Percentiles rank a stretch among this genome's conserved stretches.
Evolutionary conservation across 1,140 invertebrate genomes (phyloP).

Genomic region (Leptopilina boulardi): DNA sequence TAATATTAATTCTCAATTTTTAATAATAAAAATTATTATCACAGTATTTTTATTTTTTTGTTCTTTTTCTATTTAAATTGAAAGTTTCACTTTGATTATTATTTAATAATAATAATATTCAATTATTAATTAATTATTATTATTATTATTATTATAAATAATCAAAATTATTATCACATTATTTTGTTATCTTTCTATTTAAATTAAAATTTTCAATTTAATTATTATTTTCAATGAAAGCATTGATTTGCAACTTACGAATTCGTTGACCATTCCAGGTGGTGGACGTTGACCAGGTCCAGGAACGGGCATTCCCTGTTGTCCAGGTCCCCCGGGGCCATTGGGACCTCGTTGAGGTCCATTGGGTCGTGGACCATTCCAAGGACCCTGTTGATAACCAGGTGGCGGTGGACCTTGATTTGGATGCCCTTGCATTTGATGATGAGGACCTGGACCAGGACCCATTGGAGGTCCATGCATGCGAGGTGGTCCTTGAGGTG

Average conservation of each 20-base stretch:
- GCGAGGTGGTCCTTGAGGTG: slow-evolving; percentile 75
- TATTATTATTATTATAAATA: too few species aligned
- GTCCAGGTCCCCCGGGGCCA: slow-evolving; percentile 76
- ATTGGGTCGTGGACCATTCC: slow-evolving; percentile 78
- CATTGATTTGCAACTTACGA: neutral
- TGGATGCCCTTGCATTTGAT: slow-evolving; percentile 75
- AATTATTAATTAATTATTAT: too few species aligned
- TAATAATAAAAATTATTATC: too few species aligned
- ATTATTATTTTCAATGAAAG: neutral
- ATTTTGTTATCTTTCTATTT: too few species aligned
- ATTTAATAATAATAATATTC: too few species aligned
- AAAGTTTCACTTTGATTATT: neutral
- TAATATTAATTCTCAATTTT: too few species aligned
- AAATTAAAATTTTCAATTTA: neutral
- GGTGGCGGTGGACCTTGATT: slow-evolving; percentile 77
- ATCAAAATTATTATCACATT: too few species aligned
- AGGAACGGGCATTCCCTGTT: slow-evolving; percentile 57
- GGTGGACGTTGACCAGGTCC: slow-evolving; percentile 81
- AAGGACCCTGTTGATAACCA: slow-evolving; percentile 79
- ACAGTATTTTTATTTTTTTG: too few species aligned
- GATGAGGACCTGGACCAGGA: slow-evolving; percentile 69
- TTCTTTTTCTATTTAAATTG: neutral
- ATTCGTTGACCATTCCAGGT: slow-evolving; percentile 80
- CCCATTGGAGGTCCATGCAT: slow-evolving; percentile 84
- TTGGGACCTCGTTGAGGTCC: slow-evolving; percentile 76